Percentiles rank a stretch among this genome's conserved stretches.
Conservation (phyloP, 2,797 vertebrate species). For the Silurus aristotelis region DNA sequence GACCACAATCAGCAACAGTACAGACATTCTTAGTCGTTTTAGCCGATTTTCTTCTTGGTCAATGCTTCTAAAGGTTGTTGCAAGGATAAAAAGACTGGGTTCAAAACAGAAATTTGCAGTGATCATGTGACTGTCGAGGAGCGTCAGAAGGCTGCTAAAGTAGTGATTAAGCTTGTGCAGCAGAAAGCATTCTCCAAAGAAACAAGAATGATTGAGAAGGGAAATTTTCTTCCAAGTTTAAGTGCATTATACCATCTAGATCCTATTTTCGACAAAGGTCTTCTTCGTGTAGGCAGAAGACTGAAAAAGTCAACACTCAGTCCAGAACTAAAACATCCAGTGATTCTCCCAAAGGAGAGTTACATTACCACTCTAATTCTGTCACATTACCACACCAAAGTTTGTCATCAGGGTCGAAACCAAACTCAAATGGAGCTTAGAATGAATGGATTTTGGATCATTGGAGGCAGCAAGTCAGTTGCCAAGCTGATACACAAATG, state of each 20-base stretch:
- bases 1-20: not conserved
- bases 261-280: no score
- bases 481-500: conserved; percentile 38
- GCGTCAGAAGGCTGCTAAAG: conserved; percentile 9
- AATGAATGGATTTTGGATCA: conserved; percentile 52
- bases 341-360: no score
- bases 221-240: no score
- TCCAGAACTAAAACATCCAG: no score
- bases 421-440: conserved; percentile 48
- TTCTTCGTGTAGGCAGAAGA: no score
- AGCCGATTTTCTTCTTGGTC: not conserved
- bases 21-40: no score
- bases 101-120: not conserved
- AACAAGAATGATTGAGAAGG: no score
- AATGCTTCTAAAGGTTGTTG: conserved; percentile 6
- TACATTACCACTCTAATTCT: conserved; percentile 36
- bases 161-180: conserved; percentile 26
- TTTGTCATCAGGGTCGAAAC: not conserved
- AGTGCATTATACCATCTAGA: no score
- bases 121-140: conserved; percentile 34
- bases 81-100: conserved; percentile 40
- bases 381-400: conserved; percentile 27
- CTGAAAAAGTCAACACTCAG: no score
- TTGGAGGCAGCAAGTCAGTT: conserved; percentile 44
- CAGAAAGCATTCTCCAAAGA: not conserved